Conservation (phyloP, 1,140 invertebrate species). For the Drosophila pachea region DNA sequence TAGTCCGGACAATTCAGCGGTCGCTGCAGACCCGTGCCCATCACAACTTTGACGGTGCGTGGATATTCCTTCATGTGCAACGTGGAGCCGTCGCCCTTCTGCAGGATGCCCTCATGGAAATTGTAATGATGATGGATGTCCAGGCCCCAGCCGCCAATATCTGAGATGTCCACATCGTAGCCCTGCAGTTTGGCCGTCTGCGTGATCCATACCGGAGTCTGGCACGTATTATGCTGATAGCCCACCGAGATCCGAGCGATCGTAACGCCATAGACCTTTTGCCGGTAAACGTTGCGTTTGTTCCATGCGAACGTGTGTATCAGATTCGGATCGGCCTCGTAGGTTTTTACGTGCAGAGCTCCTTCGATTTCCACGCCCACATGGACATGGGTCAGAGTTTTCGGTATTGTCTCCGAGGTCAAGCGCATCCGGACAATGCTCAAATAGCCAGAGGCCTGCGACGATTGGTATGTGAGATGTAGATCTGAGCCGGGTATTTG, state of each 20-base stretch:
- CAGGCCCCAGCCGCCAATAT: slow-evolving; percentile 97
- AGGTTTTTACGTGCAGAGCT: slow-evolving; percentile 92
- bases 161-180: slow-evolving; percentile 98
- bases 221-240: slow-evolving; percentile 94
- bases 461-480: slow-evolving; percentile 95
- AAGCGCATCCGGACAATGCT: slow-evolving; percentile 95
- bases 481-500: slow-evolving; percentile 94
- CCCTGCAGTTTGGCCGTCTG: slow-evolving; percentile 95
- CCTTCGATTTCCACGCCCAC: slow-evolving; percentile 95
- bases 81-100: slow-evolving; percentile 96
- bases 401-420: slow-evolving; percentile 89
- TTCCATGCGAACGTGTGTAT: slow-evolving; percentile 98
- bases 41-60: slow-evolving; percentile 92
- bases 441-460: slow-evolving; percentile 93
- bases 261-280: slow-evolving; percentile 94
- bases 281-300: slow-evolving; percentile 97
- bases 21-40: slow-evolving; percentile 95
- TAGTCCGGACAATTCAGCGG: slow-evolving; percentile 86
- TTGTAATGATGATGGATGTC: slow-evolving; percentile 99
- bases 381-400: slow-evolving; percentile 91
- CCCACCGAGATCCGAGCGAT: slow-evolving; percentile 93
- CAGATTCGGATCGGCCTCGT: slow-evolving; percentile 96
- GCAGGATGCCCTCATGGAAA: slow-evolving; percentile 97
- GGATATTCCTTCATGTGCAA: slow-evolving; percentile 96
- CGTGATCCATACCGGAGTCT: slow-evolving; percentile 93